Conservation (phyloP, 2,113 vertebrate genomes). For the Meleagris gallopavo region DNA sequence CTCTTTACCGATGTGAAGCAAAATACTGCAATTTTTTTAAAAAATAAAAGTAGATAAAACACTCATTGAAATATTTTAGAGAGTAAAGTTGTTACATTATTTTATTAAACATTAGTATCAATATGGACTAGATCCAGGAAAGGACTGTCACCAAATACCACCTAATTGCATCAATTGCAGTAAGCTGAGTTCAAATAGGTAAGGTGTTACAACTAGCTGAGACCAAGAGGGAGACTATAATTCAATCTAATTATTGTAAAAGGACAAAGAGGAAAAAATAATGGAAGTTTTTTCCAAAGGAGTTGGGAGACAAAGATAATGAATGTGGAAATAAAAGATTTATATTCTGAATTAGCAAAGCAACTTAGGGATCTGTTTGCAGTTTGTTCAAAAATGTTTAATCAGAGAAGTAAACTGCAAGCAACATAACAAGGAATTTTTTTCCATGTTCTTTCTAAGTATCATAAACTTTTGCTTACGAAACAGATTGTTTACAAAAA, state of each 20-base stretch:
- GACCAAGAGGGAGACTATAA: neutral
- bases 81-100: neutral
- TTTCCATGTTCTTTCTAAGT: slow-evolving; percentile 54
- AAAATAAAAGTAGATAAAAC: neutral
- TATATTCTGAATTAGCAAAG: slow-evolving; percentile 66
- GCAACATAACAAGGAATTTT: slow-evolving; percentile 67
- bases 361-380: slow-evolving; percentile 65
- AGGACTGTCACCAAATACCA: neutral
- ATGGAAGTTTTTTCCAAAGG: slow-evolving; percentile 48
- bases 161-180: neutral
- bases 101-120: neutral
- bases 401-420: slow-evolving; percentile 70
- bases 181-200: neutral
- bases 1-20: slow-evolving; percentile 13
- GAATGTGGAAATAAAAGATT: neutral
- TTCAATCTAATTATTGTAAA: neutral
- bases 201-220: neutral
- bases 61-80: neutral
- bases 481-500: slow-evolving; percentile 34
- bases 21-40: neutral
- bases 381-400: slow-evolving; percentile 67
- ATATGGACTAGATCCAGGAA: neutral
- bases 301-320: neutral
- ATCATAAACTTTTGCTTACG: slow-evolving; percentile 67
- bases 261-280: slow-evolving; percentile 12